Conservation (phyloP, 2,888 invertebrate species). For the Petrophora chlorosata region DNA sequence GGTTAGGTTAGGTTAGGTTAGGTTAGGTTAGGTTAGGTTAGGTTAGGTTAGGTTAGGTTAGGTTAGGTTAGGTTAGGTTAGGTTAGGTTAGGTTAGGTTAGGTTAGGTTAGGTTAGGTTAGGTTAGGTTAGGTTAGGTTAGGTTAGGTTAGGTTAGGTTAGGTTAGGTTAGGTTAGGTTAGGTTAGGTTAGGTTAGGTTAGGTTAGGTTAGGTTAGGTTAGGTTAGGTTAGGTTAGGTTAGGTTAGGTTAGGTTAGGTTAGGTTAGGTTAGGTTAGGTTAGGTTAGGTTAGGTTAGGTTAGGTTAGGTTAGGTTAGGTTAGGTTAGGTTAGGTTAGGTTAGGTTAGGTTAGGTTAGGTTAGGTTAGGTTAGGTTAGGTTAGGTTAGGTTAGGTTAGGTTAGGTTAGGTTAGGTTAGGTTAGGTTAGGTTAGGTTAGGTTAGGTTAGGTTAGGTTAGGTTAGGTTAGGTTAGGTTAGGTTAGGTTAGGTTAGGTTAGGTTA, state of each 20-base stretch:
- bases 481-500: too few relatives aligned
- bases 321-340: conserved; percentile 9
- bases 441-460: too few relatives aligned
- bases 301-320: conserved; percentile 8
- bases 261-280: conserved; percentile 19
- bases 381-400: too few relatives aligned
- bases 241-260: conserved; percentile 12
- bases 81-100: conserved; percentile 11
- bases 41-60: conserved; percentile 18
- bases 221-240: conserved; percentile 9
- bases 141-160: conserved; percentile 13
- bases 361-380: too few relatives aligned
- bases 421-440: too few relatives aligned
- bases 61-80: conserved; percentile 9
- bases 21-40: conserved; percentile 15
- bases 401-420: too few relatives aligned
- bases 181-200: conserved; percentile 9
- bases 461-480: too few relatives aligned
- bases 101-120: conserved; percentile 12
- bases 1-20: conserved; percentile 14
- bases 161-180: conserved; percentile 13
- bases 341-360: too few relatives aligned
- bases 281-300: conserved; percentile 9
- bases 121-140: conserved; percentile 11
- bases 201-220: conserved; percentile 9